These are phyloP conservation scores for Semaprochilodus insignis DNA, from an alignment of 2,797 vertebrate species.

Conservation along the genomic window DNA sequence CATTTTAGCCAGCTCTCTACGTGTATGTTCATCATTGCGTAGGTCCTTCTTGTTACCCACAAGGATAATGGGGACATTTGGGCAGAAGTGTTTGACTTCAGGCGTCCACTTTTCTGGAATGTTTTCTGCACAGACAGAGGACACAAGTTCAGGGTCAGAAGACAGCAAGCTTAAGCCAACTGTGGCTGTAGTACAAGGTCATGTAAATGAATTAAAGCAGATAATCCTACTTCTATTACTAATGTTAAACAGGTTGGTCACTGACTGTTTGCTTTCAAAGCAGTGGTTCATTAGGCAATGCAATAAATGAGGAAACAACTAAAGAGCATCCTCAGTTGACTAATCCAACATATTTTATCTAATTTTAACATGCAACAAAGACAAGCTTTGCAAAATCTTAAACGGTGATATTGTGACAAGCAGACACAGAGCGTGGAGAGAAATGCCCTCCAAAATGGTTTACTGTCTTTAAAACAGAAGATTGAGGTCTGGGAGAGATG, in stretches of 20 bases:
- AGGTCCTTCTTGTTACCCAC: conserved; percentile 99
- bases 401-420: too few species aligned
- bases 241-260: neutral
- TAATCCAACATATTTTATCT: too few species aligned
- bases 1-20: conserved; percentile 98
- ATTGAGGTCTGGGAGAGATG: neutral
- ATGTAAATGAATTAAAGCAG: neutral
- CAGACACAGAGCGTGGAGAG: too few species aligned
- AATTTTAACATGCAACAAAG: too few species aligned
- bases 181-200: neutral
- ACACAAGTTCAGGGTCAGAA: conserved; percentile 12
- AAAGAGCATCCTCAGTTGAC: too few species aligned
- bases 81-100: conserved; percentile 98
- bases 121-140: conserved; percentile 86
- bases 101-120: conserved; percentile 99
- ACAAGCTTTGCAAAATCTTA: too few species aligned
- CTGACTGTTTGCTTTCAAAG: neutral
- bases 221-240: too few species aligned
- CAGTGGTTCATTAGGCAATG: neutral
- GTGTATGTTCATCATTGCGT: conserved; percentile 97
- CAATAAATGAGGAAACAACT: neutral
- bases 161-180: neutral
- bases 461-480: neutral
- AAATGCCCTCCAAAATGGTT: too few species aligned
- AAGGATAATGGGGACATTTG: conserved; percentile 97